These are phyloP conservation scores for Microcebus griseorufus DNA, from an alignment of 2,113 vertebrate genomes.

Conservation along the genomic window DNA sequence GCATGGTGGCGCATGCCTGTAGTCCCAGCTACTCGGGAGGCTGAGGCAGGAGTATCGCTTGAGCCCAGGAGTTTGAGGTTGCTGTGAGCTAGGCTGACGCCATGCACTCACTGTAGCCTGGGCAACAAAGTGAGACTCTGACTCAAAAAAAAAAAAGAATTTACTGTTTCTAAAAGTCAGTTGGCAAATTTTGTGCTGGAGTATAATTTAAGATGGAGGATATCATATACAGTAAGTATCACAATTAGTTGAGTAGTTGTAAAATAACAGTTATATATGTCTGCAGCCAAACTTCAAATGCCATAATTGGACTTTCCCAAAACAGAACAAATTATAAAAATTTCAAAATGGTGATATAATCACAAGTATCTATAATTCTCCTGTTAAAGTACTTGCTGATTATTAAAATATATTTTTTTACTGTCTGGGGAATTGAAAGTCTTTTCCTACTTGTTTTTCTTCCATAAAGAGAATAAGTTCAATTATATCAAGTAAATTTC, in stretches of 20 bases:
- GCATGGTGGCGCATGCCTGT: too few relatives aligned
- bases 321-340: neutral
- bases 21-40: too few relatives aligned
- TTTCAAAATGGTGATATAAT: neutral
- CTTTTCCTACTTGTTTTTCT: neutral
- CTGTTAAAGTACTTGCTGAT: neutral
- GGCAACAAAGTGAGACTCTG: too few relatives aligned
- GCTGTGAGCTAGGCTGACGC: too few relatives aligned
- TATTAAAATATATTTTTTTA: neutral
- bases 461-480: neutral
- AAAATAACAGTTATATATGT: neutral
- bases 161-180: neutral
- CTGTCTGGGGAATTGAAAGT: neutral
- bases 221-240: neutral
- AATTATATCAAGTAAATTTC: neutral
- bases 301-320: neutral
- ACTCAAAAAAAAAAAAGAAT: neutral
- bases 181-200: neutral
- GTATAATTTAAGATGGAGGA: neutral
- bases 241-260: neutral
- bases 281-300: neutral
- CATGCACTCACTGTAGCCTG: too few relatives aligned
- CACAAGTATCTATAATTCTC: neutral
- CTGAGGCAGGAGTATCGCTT: too few relatives aligned
- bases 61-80: too few relatives aligned